Evolutionary conservation across 1,140 invertebrate species (phyloP), one percentile per base, ranked within the genome.

Genomic region (Drosophila punjabiensis): DNA sequence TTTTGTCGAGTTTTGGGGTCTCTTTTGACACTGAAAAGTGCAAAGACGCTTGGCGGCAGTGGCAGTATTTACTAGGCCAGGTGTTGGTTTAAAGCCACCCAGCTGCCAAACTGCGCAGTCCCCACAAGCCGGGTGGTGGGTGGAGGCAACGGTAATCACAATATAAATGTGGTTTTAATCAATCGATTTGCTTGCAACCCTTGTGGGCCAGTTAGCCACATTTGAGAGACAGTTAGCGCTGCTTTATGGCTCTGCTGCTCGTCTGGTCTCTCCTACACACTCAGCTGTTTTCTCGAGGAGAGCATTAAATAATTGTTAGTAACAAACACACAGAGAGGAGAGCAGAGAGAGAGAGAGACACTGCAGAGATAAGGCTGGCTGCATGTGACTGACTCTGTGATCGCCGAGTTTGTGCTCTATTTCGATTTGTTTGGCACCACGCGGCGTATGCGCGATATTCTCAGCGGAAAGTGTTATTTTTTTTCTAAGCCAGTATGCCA

Each of bases 11-110:
- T 71, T 53, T 61, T 50, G 66, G 66, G n/a, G 24, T 24, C 69
- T 68, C 64, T 80, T 82, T 78, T 89, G 85, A 88, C 86, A 88
- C 74, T 88, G 85, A 88, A 89, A 84, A 81, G 47, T 86, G 60
- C 77, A 43, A 77, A 83, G 76, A 76, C 76, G 80, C 71, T 80
- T 80, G 71, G 75, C 63, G 45, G 48, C 37, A 24, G 24, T 24
- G 52, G 41, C n/a, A n/a, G n/a, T 39, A 67, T 80, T 83, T 71
- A 88, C 39, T 88, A 83, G 84, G 84, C 77, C 84, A 85, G n/a
- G n/a, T n/a, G 64, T 70, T 59, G 76, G 59, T 28, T 28, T 30
- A 52, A 8, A 56, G 63, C 56, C 76, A 60, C 48, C 68, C 60
- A 70, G 66, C 66, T 58, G 68, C 58, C 82, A 81, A 79, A 79